phyloP scores from a whole-genome alignment of 2,888 invertebrate species.

The Melanophora roralis region DNA sequence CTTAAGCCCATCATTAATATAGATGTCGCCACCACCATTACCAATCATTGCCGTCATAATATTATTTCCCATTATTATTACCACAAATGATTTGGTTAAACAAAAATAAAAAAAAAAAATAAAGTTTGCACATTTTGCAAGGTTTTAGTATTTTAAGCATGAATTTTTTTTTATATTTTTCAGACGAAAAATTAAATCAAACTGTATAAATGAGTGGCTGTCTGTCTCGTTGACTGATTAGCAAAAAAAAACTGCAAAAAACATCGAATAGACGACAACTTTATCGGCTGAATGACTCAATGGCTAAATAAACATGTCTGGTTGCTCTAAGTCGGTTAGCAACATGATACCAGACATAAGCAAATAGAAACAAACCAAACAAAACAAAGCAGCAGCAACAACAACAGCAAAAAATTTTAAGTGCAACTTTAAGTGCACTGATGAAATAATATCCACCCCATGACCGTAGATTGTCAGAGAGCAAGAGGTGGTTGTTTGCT shows the following conservation, averaged over 20 bases:
- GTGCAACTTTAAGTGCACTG: slow-evolving; percentile 35
- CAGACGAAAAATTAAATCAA: slow-evolving; percentile 37
- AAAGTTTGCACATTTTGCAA: background rate
- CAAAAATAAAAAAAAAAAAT: slow-evolving; percentile 5
- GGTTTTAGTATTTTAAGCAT: background rate
- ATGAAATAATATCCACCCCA: slow-evolving; percentile 57
- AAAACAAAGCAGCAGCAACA: slow-evolving; percentile 20
- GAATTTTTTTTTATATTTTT: background rate
- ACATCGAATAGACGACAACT: background rate
- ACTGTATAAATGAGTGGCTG: slow-evolving; percentile 30
- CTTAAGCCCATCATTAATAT: slow-evolving; percentile 45
- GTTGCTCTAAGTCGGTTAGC: slow-evolving; percentile 17
- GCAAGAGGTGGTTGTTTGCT: slow-evolving; percentile 4
- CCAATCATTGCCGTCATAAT: slow-evolving; percentile 28
- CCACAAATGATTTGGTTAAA: slow-evolving; percentile 49
- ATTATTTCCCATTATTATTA: slow-evolving; percentile 48
- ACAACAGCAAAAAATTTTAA: slow-evolving; percentile 41
- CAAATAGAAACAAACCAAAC: slow-evolving; percentile 24
- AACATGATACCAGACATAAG: slow-evolving; percentile 55
- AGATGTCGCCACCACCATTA: slow-evolving; percentile 9
- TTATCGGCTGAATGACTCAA: background rate
- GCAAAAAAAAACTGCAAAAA: slow-evolving; percentile 11
- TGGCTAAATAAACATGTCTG: slow-evolving; percentile 12
- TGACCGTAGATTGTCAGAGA: background rate
- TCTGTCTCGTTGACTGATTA: slow-evolving; percentile 43